phyloP scores from a whole-genome alignment of 2,797 vertebrate species.

The Hephaestus fuliginosus region DNA sequence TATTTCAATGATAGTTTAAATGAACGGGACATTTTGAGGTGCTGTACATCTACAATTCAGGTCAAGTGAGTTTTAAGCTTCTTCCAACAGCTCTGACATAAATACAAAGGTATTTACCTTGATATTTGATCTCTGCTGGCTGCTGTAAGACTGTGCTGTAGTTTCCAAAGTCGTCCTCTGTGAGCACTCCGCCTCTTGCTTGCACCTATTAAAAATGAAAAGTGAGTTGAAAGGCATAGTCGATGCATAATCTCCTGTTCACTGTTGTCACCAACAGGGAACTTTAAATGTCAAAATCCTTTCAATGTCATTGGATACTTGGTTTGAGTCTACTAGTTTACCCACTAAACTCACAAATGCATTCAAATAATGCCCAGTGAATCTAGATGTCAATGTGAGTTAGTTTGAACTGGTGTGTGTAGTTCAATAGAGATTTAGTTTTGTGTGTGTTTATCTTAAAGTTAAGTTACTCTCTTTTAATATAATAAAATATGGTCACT shows the following conservation, averaged over 20 bases:
- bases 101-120: slow-evolving; percentile 84
- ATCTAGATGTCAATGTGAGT: neutral
- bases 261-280: neutral
- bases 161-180: slow-evolving; percentile 94
- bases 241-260: neutral
- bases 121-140: slow-evolving; percentile 91
- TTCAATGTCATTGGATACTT: neutral
- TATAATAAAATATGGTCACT: neutral
- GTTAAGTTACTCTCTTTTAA: neutral
- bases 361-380: neutral
- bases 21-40: neutral
- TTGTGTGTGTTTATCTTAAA: neutral
- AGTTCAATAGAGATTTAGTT: neutral
- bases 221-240: slow-evolving; percentile 6
- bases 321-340: neutral
- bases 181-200: slow-evolving; percentile 89
- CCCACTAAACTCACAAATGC: neutral
- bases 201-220: slow-evolving; percentile 84
- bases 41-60: neutral
- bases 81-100: neutral
- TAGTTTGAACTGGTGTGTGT: neutral
- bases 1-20: neutral
- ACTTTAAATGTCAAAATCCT: neutral
- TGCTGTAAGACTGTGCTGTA: slow-evolving; percentile 91
- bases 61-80: neutral